Percentiles rank a stretch among this genome's conserved stretches.
These are phyloP conservation scores for Chrysolina americana DNA, from an alignment of 2,888 invertebrate genomes.

Conservation along the genomic window DNA sequence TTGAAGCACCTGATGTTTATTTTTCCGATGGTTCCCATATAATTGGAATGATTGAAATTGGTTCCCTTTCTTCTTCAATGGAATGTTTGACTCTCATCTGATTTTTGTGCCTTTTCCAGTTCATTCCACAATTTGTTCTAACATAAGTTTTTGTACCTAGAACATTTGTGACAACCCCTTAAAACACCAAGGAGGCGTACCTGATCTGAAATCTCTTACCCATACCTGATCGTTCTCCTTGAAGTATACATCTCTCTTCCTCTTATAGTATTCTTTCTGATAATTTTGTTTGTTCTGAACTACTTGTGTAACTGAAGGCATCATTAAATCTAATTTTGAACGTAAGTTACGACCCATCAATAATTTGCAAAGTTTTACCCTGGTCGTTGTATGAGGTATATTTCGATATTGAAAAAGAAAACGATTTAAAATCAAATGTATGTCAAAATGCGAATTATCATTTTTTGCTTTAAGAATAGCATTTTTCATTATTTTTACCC, in stretches of 20 bases:
- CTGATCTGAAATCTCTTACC: not conserved
- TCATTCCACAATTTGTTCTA: constrained; percentile 14
- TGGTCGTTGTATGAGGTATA: no score
- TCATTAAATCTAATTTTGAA: not conserved
- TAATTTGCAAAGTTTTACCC: no score
- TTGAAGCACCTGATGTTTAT: no score
- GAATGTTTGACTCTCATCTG: not conserved
- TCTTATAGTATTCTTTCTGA: not conserved
- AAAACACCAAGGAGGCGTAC: not conserved
- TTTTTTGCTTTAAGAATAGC: no score
- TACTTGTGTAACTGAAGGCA: not conserved
- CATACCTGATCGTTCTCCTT: not conserved
- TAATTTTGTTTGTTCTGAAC: not conserved
- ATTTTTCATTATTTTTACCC: no score
- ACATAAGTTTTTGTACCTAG: not conserved
- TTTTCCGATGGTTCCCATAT: no score
- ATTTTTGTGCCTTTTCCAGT: constrained; percentile 5
- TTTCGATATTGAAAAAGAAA: no score
- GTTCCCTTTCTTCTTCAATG: not conserved
- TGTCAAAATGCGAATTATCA: no score
- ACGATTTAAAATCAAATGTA: no score
- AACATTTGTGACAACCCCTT: not conserved
- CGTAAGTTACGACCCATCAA: not conserved
- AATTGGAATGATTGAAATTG: not conserved
- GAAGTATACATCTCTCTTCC: not conserved